phyloP scores from a whole-genome alignment of 2,888 invertebrate genomes.

The Hymenopus coronatus region DNA sequence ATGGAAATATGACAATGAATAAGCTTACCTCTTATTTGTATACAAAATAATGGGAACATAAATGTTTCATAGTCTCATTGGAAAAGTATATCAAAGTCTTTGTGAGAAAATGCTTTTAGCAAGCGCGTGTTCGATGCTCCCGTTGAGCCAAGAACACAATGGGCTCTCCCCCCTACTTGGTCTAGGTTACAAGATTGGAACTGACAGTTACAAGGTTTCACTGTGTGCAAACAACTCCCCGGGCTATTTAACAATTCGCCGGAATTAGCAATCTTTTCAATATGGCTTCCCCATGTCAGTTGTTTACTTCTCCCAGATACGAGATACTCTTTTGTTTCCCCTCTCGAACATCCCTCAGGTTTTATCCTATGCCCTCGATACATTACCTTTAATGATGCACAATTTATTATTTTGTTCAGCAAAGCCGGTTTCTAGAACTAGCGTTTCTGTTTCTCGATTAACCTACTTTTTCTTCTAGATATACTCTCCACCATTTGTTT shows the following conservation, averaged over 20 bases:
- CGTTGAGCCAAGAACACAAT: background rate
- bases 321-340: background rate
- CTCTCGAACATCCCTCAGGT: background rate
- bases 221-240: constrained; percentile 6
- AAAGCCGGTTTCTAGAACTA: background rate
- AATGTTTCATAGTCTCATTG: background rate
- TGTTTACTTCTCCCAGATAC: background rate
- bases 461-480: background rate
- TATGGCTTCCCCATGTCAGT: background rate
- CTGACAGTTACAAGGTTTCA: constrained; percentile 27
- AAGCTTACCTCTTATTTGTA: background rate
- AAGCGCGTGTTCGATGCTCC: background rate
- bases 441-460: background rate
- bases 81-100: background rate
- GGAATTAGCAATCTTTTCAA: background rate
- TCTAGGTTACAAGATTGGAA: background rate
- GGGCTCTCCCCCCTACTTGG: background rate
- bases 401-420: background rate
- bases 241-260: background rate
- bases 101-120: background rate
- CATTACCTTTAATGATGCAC: background rate
- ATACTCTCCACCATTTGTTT: background rate
- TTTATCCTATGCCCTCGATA: background rate
- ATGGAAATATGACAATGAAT: too few relatives aligned
- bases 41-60: background rate